Evolutionary conservation across 2,888 invertebrate genomes (phyloP).

Genomic region (Carcina quercana): DNA sequence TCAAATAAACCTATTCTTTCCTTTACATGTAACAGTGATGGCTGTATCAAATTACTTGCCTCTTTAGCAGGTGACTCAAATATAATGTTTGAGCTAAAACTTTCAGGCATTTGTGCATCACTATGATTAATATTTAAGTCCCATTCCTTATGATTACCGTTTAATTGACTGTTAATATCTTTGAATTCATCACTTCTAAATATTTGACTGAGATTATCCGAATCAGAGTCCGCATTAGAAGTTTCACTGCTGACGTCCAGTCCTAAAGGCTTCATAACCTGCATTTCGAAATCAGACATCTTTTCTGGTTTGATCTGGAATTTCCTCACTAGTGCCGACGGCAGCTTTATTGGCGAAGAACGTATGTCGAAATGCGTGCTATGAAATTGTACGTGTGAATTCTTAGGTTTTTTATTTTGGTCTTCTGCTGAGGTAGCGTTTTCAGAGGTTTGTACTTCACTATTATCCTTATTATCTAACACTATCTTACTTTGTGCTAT

Average conservation of each 20-base stretch:
- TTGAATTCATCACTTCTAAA: constrained; percentile 40
- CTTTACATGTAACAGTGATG: constrained; percentile 2
- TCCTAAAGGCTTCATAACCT: constrained; percentile 44
- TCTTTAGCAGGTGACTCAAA: constrained; percentile 3
- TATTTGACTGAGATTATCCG: constrained; percentile 31
- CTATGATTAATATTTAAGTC: no score
- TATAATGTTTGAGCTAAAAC: no score
- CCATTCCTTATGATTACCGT: constrained; percentile 37
- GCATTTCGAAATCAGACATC: constrained; percentile 47
- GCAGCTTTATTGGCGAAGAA: constrained; percentile 58
- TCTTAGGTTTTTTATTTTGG: constrained; percentile 26
- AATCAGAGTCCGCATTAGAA: constrained; percentile 14
- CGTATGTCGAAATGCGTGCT: constrained; percentile 63
- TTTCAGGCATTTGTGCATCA: no score
- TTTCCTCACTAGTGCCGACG: constrained; percentile 53
- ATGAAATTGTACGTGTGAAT: constrained; percentile 44
- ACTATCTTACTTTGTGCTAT: neutral
- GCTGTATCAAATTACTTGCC: constrained; percentile 1
- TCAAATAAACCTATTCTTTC: constrained; percentile 6
- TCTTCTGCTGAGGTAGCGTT: constrained; percentile 16
- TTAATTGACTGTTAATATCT: constrained; percentile 29
- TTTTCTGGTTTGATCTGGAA: constrained; percentile 59
- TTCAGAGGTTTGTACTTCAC: constrained; percentile 4
- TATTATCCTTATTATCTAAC: constrained; percentile 4
- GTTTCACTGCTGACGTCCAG: constrained; percentile 24